Conservation (phyloP, 2,888 invertebrate species). For the Drosophila emarginata region DNA sequence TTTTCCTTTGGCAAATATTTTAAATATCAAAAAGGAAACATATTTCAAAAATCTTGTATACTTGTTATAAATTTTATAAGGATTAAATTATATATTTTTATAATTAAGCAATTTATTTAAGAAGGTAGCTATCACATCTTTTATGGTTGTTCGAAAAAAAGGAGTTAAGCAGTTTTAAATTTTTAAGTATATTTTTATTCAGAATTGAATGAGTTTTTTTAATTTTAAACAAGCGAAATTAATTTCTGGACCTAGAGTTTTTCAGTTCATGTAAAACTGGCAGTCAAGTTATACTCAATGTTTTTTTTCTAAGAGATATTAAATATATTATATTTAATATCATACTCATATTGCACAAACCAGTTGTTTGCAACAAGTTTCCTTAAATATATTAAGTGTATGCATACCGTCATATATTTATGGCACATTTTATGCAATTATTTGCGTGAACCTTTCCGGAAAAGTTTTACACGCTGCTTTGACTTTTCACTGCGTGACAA, state of each 20-base stretch:
- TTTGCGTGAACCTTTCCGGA: constrained; percentile 43
- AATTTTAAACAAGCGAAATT: no score
- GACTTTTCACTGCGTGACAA: constrained; percentile 46
- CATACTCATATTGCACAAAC: constrained; percentile 32
- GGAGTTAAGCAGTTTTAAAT: no score
- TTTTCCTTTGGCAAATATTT: not conserved
- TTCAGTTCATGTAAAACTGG: no score
- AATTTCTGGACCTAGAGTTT: no score
- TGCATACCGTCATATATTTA: constrained; percentile 37
- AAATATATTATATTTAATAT: not conserved
- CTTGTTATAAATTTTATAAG: not conserved
- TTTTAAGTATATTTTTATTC: no score
- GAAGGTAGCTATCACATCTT: no score
- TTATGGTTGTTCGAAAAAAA: no score
- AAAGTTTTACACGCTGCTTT: constrained; percentile 57
- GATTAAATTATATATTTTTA: no score
- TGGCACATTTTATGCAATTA: constrained; percentile 63
- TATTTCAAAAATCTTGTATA: not conserved
- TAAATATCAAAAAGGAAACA: not conserved
- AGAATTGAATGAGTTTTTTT: no score
- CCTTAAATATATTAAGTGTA: not conserved
- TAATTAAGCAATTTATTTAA: not conserved
- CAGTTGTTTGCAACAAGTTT: not conserved
- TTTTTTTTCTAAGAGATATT: no score
- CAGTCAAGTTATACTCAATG: no score